Conservation (phyloP, 2,797 vertebrate genomes). For the Microcaecilia unicolor region DNA sequence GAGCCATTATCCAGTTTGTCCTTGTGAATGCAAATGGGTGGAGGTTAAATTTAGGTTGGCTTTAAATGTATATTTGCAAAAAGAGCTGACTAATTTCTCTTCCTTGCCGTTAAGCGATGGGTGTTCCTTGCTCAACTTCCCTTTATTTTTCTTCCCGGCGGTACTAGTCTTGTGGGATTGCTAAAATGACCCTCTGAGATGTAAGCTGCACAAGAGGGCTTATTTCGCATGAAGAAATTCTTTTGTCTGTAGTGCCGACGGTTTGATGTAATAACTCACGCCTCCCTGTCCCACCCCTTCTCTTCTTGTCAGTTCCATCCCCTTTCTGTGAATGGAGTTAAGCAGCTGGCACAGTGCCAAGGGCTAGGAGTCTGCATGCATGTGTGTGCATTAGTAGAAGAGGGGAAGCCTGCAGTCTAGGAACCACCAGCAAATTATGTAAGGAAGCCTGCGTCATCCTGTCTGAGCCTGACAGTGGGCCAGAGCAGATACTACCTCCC, state of each 20-base stretch:
- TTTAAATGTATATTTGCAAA: too few species aligned
- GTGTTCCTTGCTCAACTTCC: too few species aligned
- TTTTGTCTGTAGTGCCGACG: conserved; percentile 43
- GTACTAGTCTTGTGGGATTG: too few species aligned
- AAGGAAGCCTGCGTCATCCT: conserved; percentile 41
- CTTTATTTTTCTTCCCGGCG: too few species aligned
- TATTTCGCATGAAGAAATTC: conserved; percentile 16
- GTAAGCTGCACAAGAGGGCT: too few species aligned
- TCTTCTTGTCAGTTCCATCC: conserved; percentile 31
- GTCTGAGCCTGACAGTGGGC: conserved; percentile 12
- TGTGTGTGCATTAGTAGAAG: too few species aligned
- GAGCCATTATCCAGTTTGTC: not conserved
- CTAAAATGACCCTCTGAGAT: too few species aligned
- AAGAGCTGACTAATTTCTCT: too few species aligned
- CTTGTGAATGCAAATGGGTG: conserved; percentile 21
- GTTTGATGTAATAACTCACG: conserved; percentile 11
- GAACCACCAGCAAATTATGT: conserved; percentile 43
- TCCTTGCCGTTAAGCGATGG: too few species aligned
- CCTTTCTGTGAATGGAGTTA: conserved; percentile 54
- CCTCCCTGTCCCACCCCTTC: conserved; percentile 11
- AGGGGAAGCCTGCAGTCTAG: conserved; percentile 42
- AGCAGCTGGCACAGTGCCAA: conserved; percentile 60
- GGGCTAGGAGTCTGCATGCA: conserved; percentile 39
- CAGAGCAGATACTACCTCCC: too few species aligned
- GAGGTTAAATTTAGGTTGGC: too few species aligned